phyloP scores from a whole-genome alignment of 2,888 invertebrate species.

The Brachyopa scutellaris region DNA sequence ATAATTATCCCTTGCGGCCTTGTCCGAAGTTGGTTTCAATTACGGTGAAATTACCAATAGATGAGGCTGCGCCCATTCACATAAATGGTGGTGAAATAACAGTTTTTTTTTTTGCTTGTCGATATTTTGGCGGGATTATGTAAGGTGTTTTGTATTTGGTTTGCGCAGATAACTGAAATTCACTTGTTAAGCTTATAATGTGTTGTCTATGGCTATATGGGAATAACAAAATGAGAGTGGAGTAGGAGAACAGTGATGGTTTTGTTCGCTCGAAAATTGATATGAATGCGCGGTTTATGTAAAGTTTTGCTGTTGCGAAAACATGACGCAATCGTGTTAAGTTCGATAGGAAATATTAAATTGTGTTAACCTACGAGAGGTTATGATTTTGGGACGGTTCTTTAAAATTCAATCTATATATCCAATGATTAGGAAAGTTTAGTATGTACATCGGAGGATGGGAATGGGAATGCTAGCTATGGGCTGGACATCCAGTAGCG shows the following conservation, averaged over 20 bases:
- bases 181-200: not conserved
- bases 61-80: not conserved
- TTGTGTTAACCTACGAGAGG: too few species aligned
- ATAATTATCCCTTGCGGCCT: constrained; percentile 63
- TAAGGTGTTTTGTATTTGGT: not conserved
- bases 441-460: too few species aligned
- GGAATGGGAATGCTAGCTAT: too few species aligned
- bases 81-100: not conserved
- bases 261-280: too few species aligned
- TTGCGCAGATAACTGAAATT: not conserved
- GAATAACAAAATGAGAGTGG: not conserved
- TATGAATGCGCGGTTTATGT: too few species aligned
- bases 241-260: not conserved
- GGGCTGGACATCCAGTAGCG: too few species aligned
- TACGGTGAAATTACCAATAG: constrained; percentile 24
- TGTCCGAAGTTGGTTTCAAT: constrained; percentile 57
- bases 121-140: constrained; percentile 1
- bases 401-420: too few species aligned
- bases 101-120: constrained; percentile 2
- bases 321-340: too few species aligned
- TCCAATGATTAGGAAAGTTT: too few species aligned
- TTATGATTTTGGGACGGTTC: too few species aligned
- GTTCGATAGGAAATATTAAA: too few species aligned
- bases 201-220: not conserved
- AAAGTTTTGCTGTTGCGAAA: too few species aligned